These are phyloP conservation scores for Diplodus puntazzo DNA, from an alignment of 2,797 vertebrate species.

Conservation along the genomic window DNA sequence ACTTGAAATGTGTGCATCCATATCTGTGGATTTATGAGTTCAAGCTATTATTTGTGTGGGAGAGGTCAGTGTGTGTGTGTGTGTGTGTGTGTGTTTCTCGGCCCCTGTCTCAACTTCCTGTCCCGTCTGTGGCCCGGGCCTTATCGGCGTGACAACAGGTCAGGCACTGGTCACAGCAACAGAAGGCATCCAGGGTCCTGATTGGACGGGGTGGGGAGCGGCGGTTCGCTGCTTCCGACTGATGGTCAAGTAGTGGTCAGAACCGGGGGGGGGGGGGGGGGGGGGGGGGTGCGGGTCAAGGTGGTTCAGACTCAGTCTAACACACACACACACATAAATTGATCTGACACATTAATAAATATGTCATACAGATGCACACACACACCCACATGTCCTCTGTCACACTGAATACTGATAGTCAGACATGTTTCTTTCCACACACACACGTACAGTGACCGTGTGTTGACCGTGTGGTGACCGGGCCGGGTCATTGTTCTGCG, in stretches of 20 bases:
- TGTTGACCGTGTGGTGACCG: conserved; percentile 65
- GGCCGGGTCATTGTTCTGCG: conserved; percentile 80
- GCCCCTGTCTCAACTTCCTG: conserved; percentile 83
- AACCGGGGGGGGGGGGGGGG: conserved; percentile 53
- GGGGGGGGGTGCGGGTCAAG: conserved; percentile 49
- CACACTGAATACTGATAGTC: background rate
- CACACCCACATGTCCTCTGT: background rate
- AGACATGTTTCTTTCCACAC: background rate
- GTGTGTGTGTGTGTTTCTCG: conserved; percentile 45
- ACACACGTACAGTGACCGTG: conserved; percentile 17
- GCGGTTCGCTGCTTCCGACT: conserved; percentile 46
- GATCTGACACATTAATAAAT: conserved; percentile 23
- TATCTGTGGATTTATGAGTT: conserved; percentile 68
- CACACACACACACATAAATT: conserved; percentile 21
- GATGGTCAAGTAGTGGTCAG: conserved; percentile 73
- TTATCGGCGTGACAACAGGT: conserved; percentile 75
- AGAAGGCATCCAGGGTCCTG: conserved; percentile 46
- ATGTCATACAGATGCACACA: background rate
- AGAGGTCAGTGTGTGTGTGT: conserved; percentile 36
- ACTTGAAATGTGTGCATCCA: conserved; percentile 12
- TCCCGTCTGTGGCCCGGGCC: conserved; percentile 75
- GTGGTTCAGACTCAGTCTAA: conserved; percentile 6
- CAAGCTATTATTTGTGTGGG: conserved; percentile 56
- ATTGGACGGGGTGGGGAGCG: conserved; percentile 57
- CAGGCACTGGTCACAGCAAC: conserved; percentile 72